Conservation (phyloP, 2,113 vertebrate species). For the Columba janthina region DNA sequence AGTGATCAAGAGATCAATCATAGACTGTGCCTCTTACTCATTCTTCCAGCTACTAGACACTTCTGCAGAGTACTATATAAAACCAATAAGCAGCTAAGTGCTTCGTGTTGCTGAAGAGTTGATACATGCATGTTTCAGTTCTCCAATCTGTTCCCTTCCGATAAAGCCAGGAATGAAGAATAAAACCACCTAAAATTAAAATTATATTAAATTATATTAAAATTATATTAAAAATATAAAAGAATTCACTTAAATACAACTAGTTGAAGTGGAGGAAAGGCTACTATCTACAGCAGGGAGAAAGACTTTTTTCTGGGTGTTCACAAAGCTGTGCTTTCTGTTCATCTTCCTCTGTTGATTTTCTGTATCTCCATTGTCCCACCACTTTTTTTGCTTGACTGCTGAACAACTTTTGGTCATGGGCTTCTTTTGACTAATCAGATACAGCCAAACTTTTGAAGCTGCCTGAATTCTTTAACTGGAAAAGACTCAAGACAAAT, state of each 20-base stretch:
- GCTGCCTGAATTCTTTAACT: not conserved
- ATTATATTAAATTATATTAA: no score
- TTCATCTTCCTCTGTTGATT: not conserved
- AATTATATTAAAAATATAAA: not conserved
- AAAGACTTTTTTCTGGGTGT: not conserved
- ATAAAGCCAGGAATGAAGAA: not conserved
- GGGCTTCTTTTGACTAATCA: not conserved
- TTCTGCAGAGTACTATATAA: not conserved
- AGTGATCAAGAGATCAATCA: not conserved
- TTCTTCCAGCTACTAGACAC: not conserved
- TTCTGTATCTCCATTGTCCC: not conserved
- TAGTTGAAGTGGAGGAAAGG: not conserved
- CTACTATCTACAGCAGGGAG: not conserved
- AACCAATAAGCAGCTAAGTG: not conserved
- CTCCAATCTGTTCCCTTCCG: not conserved
- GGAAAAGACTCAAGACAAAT: slow-evolving; percentile 45
- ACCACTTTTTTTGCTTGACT: not conserved
- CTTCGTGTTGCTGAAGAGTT: not conserved
- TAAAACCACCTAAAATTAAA: not conserved
- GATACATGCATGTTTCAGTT: not conserved
- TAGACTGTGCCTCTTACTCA: not conserved
- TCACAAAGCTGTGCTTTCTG: not conserved
- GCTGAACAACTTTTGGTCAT: not conserved
- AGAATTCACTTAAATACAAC: not conserved
- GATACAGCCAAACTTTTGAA: slow-evolving; percentile 5